Evolutionary conservation across 2,888 invertebrate genomes (phyloP).

Genomic region (Rhagium mordax): DNA sequence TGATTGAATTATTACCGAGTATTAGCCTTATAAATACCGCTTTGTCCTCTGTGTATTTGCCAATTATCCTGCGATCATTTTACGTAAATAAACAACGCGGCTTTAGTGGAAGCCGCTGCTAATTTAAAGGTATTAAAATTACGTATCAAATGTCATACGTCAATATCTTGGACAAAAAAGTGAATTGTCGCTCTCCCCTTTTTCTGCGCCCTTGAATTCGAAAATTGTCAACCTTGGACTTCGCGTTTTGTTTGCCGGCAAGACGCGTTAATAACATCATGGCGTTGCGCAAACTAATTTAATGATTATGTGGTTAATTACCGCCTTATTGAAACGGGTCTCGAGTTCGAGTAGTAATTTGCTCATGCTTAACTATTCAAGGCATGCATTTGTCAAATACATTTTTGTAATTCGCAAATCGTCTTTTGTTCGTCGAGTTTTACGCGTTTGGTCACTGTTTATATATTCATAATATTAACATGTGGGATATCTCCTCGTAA

Average conservation of each 20-base stretch:
- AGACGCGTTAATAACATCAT: conserved; percentile 13
- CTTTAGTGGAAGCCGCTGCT: not conserved
- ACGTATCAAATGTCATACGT: too few relatives aligned
- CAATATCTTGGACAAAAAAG: too few relatives aligned
- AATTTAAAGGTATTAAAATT: conserved; percentile 13
- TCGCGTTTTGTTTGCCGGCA: not conserved
- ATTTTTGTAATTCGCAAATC: not conserved
- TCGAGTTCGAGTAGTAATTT: conserved; percentile 10
- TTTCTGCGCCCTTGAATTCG: not conserved
- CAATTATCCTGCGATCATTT: too few relatives aligned
- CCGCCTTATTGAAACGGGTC: conserved; percentile 22
- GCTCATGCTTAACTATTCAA: conserved; percentile 18
- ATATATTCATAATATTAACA: too few relatives aligned
- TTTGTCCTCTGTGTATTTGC: too few relatives aligned
- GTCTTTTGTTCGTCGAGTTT: not conserved
- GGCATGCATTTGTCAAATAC: conserved; percentile 9
- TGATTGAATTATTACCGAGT: too few relatives aligned
- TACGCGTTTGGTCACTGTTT: too few relatives aligned
- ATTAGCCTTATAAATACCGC: too few relatives aligned
- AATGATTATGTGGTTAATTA: conserved; percentile 26
- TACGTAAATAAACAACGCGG: too few relatives aligned
- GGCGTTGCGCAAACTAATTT: conserved; percentile 25
- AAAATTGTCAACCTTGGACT: conserved; percentile 9
- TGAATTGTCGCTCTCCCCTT: too few relatives aligned
- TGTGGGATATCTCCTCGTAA: too few relatives aligned